Evolutionary conservation across 2,888 invertebrate genomes (phyloP), one percentile per base, ranked within the genome.

Genomic region (Ophion ellenae): DNA sequence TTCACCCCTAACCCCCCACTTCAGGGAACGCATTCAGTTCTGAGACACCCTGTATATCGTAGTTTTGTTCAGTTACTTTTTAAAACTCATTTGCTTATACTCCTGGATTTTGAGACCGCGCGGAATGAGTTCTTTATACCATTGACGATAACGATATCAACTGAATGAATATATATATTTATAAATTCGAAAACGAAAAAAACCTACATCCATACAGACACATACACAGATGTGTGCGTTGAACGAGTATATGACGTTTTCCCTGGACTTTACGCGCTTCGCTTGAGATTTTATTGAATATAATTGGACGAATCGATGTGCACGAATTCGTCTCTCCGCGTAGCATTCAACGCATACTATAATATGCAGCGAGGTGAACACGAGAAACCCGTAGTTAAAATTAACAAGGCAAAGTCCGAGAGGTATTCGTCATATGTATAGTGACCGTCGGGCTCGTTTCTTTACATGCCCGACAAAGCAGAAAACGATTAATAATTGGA

Each of bases 301-400:
- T 85, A 83, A 85, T 85, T 83, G 85, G 80, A 85, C 80, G 79
- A 85, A 85, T 83, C 73, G 71, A 85, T 80, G 80, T 80, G 83
- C 71, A 71, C 40, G 67, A 81, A 64, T 75, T 80, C 83, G 66
- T 73, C 45, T 75, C 47, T 32, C 24, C 59, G 61, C 20, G 57
- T 6, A 53, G 47, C 40, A 66, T 45, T 32, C 61, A 36, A 76
- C 53, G 53, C 53, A 45, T 71, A 85, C 83, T 82, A 82, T 82
- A 75, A 80, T 80, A 73, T 73, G 40, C 70, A 28, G 59, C 70
- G 77, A 79, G 45, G 45, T 64, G 80, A 66, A 66, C 76, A 71
- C 75, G 61, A 47, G 75, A 70, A 47, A 66, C 73, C 69, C 67
- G 73, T 76, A 83, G 83, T 85, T 85, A 85, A 85, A 85, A 83